Base-by-base conservation (phyloP, 2,113 vertebrate genomes). In the Ariopsis seemanni region DNA sequence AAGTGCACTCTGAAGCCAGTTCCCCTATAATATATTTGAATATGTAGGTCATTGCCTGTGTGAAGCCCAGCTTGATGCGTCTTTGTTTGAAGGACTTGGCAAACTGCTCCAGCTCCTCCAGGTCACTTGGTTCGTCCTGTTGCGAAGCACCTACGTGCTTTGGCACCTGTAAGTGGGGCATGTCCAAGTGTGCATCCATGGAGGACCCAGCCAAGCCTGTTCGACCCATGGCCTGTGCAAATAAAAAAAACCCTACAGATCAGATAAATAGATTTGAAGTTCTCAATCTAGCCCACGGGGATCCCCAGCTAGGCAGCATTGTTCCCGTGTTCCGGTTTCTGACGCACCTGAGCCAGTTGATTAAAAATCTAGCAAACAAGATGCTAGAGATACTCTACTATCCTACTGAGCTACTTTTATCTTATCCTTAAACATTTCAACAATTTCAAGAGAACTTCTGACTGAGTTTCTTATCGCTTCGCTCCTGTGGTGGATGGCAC, bases 71-170 rank as follows among this genome's bases (percentile, higher is more conserved):
- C 90, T 99, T 99, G 93, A 99, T 99, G 89, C 98, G 96, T 91
- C 98, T 96, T 78, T 99, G 98, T 88, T 99, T 99, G 92, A 99
- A 99, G 10, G 97, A 98, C 93, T 99, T 99, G 12, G 98, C 97
- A 85, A 99, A 99, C 93, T 97, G 98, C 62, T 99, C 98, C 88
- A 99, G 94, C 85, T 99, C 98, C 90, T 99, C 98, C 86, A 99
- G 94, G 86, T 99, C 98, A 6, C 95, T 99, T 90, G 98, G 97
- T 79, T 99, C 98, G 1, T 99, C 98, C 0, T 96, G 93, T 0
- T 95, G 95, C 1, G 96, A 90, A 0, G 94, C 90, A 0, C 94
- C 90, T 88, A 97, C 91, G 90, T 97, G 97, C 91, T 99, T 99
- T 71, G 96, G 93, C 89, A 97, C 96, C 86, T 97, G 97, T 89